phyloP scores from a whole-genome alignment of 1,140 invertebrate species.

The Drosophila eugracilis region DNA sequence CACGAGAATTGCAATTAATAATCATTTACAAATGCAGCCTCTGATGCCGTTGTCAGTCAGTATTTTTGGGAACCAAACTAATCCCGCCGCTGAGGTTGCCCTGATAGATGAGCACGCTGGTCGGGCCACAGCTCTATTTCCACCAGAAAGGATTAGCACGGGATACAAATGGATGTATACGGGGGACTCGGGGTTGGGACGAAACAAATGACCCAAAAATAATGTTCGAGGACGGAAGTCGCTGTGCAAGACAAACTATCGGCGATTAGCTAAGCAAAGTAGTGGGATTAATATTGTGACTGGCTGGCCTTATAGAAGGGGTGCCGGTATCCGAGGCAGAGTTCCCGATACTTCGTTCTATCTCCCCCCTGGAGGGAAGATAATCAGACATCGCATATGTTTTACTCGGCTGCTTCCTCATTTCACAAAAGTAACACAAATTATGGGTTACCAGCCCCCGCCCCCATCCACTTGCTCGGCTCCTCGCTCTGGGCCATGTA shows the following conservation, averaged over 20 bases:
- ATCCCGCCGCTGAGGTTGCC: slow-evolving; percentile 60
- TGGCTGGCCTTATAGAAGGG: slow-evolving; percentile 18
- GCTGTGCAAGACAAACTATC: slow-evolving; percentile 62
- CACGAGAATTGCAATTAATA: slow-evolving; percentile 75
- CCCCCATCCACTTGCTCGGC: neutral
- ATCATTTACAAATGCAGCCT: slow-evolving; percentile 67
- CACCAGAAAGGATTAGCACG: slow-evolving; percentile 71
- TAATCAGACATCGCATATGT: slow-evolving; percentile 58
- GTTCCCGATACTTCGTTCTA: neutral
- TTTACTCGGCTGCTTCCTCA: slow-evolving; percentile 46
- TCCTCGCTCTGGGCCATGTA: slow-evolving; percentile 38
- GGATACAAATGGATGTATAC: slow-evolving; percentile 64
- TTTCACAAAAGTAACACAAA: slow-evolving; percentile 58
- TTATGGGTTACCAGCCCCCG: slow-evolving; percentile 64
- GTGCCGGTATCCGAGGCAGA: slow-evolving; percentile 16
- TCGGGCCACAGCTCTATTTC: slow-evolving; percentile 60
- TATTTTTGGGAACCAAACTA: slow-evolving; percentile 41
- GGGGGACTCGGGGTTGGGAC: slow-evolving; percentile 20
- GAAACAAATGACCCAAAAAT: slow-evolving; percentile 68
- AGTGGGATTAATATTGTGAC: slow-evolving; percentile 61
- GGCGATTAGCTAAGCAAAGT: slow-evolving; percentile 67
- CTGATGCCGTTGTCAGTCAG: slow-evolving; percentile 50
- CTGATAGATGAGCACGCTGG: slow-evolving; percentile 57
- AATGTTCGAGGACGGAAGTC: slow-evolving; percentile 63
- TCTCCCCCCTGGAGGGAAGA: slow-evolving; percentile 11